Base-by-base conservation (phyloP, 1,140 invertebrate species). In the Cyphomyrmex costatus region DNA sequence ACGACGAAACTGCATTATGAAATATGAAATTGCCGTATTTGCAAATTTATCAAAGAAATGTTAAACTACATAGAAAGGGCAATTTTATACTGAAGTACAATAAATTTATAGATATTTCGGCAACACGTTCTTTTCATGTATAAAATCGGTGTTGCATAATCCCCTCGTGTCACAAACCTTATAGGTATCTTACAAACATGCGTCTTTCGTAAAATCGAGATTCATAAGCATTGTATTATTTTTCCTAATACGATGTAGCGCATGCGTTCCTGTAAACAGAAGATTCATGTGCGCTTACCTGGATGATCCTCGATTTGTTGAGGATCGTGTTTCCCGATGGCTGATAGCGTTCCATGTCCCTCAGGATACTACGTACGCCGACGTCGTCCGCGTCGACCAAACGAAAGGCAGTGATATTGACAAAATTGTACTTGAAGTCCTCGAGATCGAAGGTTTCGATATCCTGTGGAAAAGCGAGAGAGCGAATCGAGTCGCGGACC, bases 371-470 rank as follows among this genome's bases (percentile, higher is more conserved):
- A 71, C 95, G 93, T 5, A 97, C 96, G 33, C 94, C 93, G 51
- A 95, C 93, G 89, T 96, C 95, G 33, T 96, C 96, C 16, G 95
- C 95, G 90, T 96, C 95, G 24, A 97, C 96, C 86, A 96, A 92
- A 89, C 96, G 95, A 92, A 96, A 97, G 53, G 96, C 95, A 65
- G 96, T 97, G 89, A 97, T 96, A 94, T 97, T 97, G 86, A 97
- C 96, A 91, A 96, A 96, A 92, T 96, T 96, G 93, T 96, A 96
- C 91, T 96, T 96, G 93, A 97, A 97, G 92, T 96, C 96, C 89
- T 97, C 96, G 79, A 96, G 94, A 91, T 97, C 96, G 92, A 96
- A 96, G 19, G 95, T 96, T 92, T 97, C 96, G 84, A 96, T 95
- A 93, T 96, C 96, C 96, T 96, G 88, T 2, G 76, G 68, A 90